Base-by-base conservation (phyloP, 2,888 invertebrate species). In the Argyresthia goedartella region DNA sequence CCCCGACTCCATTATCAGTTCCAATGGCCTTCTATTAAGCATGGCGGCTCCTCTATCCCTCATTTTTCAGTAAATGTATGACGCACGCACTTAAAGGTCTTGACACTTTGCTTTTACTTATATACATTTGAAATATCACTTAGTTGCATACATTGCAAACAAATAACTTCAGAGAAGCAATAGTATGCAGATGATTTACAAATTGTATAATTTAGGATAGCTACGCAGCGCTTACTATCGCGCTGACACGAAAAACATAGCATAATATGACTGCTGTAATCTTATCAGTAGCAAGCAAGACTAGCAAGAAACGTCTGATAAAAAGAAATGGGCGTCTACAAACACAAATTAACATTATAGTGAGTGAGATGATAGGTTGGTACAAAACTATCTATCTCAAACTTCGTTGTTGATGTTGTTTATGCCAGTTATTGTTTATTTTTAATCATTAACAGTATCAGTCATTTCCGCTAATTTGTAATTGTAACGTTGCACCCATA, bases 21-120 rank as follows among this genome's bases (percentile, higher is more conserved):
- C 76, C 60, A 72, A 54, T 1, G 76, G 69, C 60, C 76, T 69
- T 42, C 68, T 58, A 60, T 72, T 78, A 66, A 74, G 77, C 75
- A 81, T 79, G 59, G 67, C 16, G 8, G 34, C 65, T 52, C 67
- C 59, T 52, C 71, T 69, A 66, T 80, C 76, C 67, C 77, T 69
- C 81, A 85, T 82, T 35, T 51, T 35, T n/a, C 50, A 51, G 39
- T n/a, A 39, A 39, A 39, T 4, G 39, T 39, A 39, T 11, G 10
- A 39, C 39, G 25, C 3, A 39, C 39, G n/a, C 39, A 39, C 39
- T 25, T 25, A 25, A 25, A 2, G 6, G 25, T 25, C 25, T 25
- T 25, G 25, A 25, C 25, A 25, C 25, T 25, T 25, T 25, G 8
- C 39, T 39, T 39, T 39, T 39, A 9, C n/a, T n/a, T 1, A 9